A percentile compares a stretch with the other conserved stretches of the same genome.
Evolutionary conservation across 2,797 vertebrate genomes (phyloP).

Genomic region (Schizothorax lantsangensis): DNA sequence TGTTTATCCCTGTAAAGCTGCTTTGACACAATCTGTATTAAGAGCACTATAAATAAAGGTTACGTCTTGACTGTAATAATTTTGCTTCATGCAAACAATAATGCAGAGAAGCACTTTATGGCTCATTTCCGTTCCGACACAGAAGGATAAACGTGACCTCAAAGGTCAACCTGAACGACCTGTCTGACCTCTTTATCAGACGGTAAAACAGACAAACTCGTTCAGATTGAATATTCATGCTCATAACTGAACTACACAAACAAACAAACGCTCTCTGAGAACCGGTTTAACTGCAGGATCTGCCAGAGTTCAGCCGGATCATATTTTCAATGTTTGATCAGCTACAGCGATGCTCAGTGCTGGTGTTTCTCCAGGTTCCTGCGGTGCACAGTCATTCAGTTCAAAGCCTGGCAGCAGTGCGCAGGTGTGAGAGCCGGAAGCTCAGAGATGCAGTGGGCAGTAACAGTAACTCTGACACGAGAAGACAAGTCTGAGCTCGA

Average conservation of each 20-base stretch:
- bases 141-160: not conserved
- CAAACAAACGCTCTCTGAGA: not conserved
- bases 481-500: conserved; percentile 1
- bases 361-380: not conserved
- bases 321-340: not conserved
- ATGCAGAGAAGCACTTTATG: not conserved
- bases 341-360: too few relatives aligned
- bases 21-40: too few relatives aligned
- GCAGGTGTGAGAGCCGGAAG: conserved; percentile 8
- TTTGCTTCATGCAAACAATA: not conserved
- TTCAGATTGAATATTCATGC: not conserved
- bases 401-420: not conserved
- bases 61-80: not conserved
- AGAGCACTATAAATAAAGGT: not conserved
- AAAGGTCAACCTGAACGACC: not conserved
- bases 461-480: not conserved
- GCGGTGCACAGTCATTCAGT: not conserved
- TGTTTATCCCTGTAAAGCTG: not conserved
- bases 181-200: not conserved
- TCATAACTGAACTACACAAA: not conserved
- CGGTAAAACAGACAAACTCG: not conserved
- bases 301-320: not conserved
- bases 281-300: not conserved
- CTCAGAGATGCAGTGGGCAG: conserved; percentile 1
- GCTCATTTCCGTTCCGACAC: not conserved